Evolutionary conservation across 2,113 vertebrate species (phyloP), one percentile per base, ranked within the genome.

Genomic region (Myxocyprinus asiaticus): DNA sequence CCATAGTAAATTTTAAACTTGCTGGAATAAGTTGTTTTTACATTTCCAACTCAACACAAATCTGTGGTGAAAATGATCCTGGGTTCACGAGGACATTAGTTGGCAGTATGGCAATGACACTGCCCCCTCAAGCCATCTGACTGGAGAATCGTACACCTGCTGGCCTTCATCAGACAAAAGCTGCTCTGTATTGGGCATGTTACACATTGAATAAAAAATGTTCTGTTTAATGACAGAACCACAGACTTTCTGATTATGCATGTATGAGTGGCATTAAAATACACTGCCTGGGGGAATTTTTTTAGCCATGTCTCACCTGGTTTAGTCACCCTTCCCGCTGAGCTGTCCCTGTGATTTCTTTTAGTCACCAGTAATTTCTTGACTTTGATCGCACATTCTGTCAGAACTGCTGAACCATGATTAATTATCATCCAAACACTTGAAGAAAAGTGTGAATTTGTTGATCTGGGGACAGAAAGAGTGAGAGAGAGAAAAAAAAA

Each of bases 61-160:
- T 65, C 62, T 76, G 61, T 76, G 48, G 62, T 65, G 73, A 64
- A 62, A 76, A 76, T 55, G 62, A 76, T 65, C 62, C 48, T 76
- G 33, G 48, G 73, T 76, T 76, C 73, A 76, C 62, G 0, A 76
- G 73, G 73, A 76, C 73, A 65, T 76, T 43, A 65, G 73, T 55
- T 76, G 73, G 62, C 73, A 76, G 62, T 53, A 53, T 55, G 62
- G 48, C 1, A 5, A 6, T 65, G 73, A 76, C 73, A 76, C 91
- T 92, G 90, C 91, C 91, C 90, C 91, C 91, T 92, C 91, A 91
- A 90, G 89, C 90, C 92, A 92, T 92, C 91, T 93, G 90, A 92
- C 85, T 88, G 85, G 82, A 85, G 51, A 72, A 82, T 83, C 62
- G 87, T 90, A 88, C 90, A 93, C 92, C 90, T 93, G 90, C 85